Evolutionary conservation across 2,113 vertebrate genomes (phyloP).

Genomic region (Morphnarchus princeps): DNA sequence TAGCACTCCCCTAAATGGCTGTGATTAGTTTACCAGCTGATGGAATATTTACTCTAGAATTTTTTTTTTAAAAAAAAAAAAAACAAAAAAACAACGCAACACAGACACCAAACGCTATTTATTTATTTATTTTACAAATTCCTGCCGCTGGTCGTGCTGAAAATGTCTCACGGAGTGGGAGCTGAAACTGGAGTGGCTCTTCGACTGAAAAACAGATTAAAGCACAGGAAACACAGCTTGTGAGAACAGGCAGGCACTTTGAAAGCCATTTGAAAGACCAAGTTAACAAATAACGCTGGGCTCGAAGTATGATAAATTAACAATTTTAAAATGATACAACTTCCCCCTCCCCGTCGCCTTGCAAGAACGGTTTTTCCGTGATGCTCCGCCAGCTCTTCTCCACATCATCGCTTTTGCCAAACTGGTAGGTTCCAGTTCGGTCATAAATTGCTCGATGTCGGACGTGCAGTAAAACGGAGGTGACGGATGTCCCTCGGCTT

Average conservation of each 20-base stretch:
- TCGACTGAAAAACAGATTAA: not conserved
- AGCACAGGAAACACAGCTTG: not conserved
- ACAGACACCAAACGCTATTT: not conserved
- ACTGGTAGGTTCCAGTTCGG: not conserved
- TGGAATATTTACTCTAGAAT: not conserved
- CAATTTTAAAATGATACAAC: not conserved
- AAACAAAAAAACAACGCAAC: not conserved
- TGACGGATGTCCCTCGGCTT: not conserved
- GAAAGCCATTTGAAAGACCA: not conserved
- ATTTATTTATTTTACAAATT: not conserved
- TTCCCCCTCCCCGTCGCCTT: rapidly evolving
- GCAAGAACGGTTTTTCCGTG: not conserved
- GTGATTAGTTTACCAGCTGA: not conserved
- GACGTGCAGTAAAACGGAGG: not conserved
- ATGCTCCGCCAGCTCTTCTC: not conserved
- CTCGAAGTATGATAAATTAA: not conserved
- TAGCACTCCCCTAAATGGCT: not conserved
- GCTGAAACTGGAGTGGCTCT: not conserved
- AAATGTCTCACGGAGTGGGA: not conserved
- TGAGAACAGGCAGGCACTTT: not conserved
- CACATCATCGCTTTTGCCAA: not conserved
- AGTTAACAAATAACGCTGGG: not conserved
- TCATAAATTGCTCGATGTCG: rapidly evolving
- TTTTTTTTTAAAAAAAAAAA: not conserved
- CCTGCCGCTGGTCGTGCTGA: not conserved